Base-by-base conservation (phyloP, 1,140 invertebrate species). In the Helicoverpa zea region DNA sequence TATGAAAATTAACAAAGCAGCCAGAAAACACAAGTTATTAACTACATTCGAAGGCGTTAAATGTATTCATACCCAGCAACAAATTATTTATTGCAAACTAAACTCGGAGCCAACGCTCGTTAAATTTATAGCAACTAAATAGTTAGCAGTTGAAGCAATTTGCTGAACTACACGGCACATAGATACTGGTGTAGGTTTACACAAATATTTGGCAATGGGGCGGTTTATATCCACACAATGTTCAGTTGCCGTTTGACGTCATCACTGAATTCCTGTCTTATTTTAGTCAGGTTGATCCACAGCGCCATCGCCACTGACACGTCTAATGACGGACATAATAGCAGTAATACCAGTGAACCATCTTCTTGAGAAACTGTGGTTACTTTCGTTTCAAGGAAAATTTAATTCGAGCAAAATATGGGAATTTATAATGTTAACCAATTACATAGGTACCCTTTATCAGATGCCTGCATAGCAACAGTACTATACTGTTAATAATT, bases 161-260 rank as follows among this genome's bases (percentile, higher is more conserved):
- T 66, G 59, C 35, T 66, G 47, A 73, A 72, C 68, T 73, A 58
- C 70, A 68, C 30, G 35, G n/a, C 51, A 47, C 61, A 47, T 77
- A 64, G 49, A 58, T 76, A 54, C 75, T 7, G 75, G 75, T 77
- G 75, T 77, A 54, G 47, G 75, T 63, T 77, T 77, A 77, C 75
- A 77, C 51, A 64, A 66, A 66, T 43, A 61, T 77, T 77, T 77
- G 61, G 75, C 75, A 77, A 77, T 77, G 61, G 58, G 70, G 49
- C 61, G 61, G 75, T 77, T 66, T 77, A 77, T 77, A 77, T 66
- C 59, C 61, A 77, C 75, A 77, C 75, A 77, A 77, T 77, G 59
- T 79, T 79, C 72, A n/a, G 72, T 74, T 43, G 30, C 64, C 29
- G 76, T 23, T 79, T 79, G 76, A 79, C 76, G 76, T 79, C 76